Base-by-base conservation (phyloP, 2,888 invertebrate genomes). In the Microctonus aethiopoides region DNA sequence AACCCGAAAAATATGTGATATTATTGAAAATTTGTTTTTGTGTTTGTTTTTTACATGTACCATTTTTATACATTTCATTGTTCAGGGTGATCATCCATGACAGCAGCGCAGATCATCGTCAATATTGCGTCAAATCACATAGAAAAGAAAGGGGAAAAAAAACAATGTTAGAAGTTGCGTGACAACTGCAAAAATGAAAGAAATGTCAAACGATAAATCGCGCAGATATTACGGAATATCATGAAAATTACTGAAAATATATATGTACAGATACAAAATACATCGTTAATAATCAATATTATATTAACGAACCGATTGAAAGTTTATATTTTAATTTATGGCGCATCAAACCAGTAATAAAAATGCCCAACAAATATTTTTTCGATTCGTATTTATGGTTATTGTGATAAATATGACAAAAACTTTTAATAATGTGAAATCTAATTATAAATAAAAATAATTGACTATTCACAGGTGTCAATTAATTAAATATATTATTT, bases 111-210 rank as follows among this genome's bases (percentile, higher is more conserved):
- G 85, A 84, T 85, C 85, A 85, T 86, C 86, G 82, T 85, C 85
- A 86, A 86, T 85, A 64, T 86, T 86, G 84, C 86, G 84, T 86
- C 85, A 86, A 81, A 86, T 86, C 84, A 87, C 87, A 87, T 87
- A 87, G 87, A 87, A 87, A 86, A 87, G 84, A 86, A 86, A 86
- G 81, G 85, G 86, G 86, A 85, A 83, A 86, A 86, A 79, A 78
- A 86, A 86, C 81, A 83, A 78, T 83, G 87, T 87, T 87, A 87
- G 87, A 86, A 75, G 76, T 75, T 76, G 74, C 52, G 63, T 61
- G 57, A 29, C 26, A 32, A 60, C 36, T 51, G 39, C 60, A 62
- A 71, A 63, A 75, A 74, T 75, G 54, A 73, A 75, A 74, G 32
- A 67, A 36, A 29, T 5, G 29, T 29, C 29, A 29, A 29, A 29